Evolutionary conservation across 92 coral and sea anemone species (phyloP).

Genomic region (Palythoa caribaeorum): DNA sequence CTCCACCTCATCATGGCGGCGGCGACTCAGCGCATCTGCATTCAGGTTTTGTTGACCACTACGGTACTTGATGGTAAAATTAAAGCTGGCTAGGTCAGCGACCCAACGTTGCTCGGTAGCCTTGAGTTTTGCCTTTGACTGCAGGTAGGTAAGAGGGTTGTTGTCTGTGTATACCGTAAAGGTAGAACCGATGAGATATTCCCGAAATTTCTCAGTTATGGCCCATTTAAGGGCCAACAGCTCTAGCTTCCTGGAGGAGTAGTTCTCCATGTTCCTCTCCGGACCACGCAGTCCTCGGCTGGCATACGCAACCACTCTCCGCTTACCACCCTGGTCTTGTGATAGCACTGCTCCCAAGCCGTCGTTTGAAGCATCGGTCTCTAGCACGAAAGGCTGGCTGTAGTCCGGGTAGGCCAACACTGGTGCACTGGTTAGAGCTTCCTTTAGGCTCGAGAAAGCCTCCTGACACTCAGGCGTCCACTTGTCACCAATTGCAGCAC

Average conservation of each 20-base stretch:
- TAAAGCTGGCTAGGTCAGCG: slow-evolving; percentile 49
- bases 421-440: not conserved
- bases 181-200: slow-evolving; percentile 45
- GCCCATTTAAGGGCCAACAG: slow-evolving; percentile 60
- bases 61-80: slow-evolving; percentile 53
- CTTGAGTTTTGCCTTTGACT: slow-evolving; percentile 52
- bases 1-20: slow-evolving; percentile 28
- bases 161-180: slow-evolving; percentile 48
- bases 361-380: not conserved
- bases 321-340: not conserved
- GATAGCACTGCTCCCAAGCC: not conserved
- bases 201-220: slow-evolving; percentile 46
- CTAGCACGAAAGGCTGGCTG: not conserved
- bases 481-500: not conserved
- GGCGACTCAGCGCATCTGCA: slow-evolving; percentile 63
- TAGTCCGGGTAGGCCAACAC: not conserved
- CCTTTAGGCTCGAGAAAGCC: not conserved
- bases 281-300: slow-evolving; percentile 5
- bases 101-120: slow-evolving; percentile 64
- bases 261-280: not conserved
- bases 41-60: slow-evolving; percentile 45
- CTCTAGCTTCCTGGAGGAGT: slow-evolving; percentile 33
- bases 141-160: slow-evolving; percentile 60
- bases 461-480: slow-evolving; percentile 1
- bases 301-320: not conserved